phyloP scores from a whole-genome alignment of 2,113 vertebrate genomes.

The Eidolon helvum region DNA sequence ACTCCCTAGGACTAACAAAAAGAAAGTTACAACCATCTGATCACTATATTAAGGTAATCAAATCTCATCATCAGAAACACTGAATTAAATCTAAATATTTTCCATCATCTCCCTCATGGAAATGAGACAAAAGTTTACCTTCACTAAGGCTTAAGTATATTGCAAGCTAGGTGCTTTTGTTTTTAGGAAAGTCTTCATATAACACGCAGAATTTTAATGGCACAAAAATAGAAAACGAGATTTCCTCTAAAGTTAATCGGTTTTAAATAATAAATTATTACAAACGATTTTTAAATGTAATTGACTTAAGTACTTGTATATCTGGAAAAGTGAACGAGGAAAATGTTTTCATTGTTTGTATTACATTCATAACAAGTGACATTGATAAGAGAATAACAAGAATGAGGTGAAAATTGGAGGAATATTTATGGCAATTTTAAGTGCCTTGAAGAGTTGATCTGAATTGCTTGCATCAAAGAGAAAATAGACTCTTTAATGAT shows the following conservation, averaged over 20 bases:
- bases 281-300: conserved; percentile 8
- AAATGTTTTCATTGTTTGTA: conserved; percentile 37
- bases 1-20: neutral
- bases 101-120: neutral
- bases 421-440: conserved; percentile 65
- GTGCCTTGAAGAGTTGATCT: conserved; percentile 65
- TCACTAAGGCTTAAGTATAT: neutral
- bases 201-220: neutral
- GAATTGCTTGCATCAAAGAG: conserved; percentile 74
- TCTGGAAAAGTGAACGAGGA: neutral
- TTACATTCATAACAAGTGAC: conserved; percentile 30
- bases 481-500: conserved; percentile 77
- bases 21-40: neutral
- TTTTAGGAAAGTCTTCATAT: neutral
- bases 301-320: conserved; percentile 12
- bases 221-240: neutral
- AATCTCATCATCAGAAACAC: neutral
- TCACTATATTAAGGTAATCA: neutral
- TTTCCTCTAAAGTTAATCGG: neutral
- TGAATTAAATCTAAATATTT: neutral
- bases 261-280: conserved; percentile 30
- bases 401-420: conserved; percentile 56
- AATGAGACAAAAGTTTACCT: neutral
- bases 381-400: conserved; percentile 57
- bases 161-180: neutral